phyloP scores from a whole-genome alignment of 1,140 invertebrate genomes.

The Antheraea pernyi region DNA sequence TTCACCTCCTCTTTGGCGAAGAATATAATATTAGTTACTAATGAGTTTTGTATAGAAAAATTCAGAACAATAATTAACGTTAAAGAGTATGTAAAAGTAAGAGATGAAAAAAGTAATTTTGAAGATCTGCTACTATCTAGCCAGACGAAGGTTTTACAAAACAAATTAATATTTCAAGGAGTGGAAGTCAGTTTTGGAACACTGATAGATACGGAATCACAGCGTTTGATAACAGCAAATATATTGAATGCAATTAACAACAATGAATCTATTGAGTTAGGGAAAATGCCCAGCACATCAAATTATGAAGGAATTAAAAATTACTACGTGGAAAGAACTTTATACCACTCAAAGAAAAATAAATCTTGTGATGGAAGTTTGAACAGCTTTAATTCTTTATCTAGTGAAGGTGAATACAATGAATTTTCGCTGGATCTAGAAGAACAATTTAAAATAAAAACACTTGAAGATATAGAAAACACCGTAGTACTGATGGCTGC shows the following conservation, averaged over 20 bases:
- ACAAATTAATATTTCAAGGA: conserved; percentile 15
- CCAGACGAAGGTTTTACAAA: conserved; percentile 8
- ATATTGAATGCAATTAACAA: conserved; percentile 10
- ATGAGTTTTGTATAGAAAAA: background rate
- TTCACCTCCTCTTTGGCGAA: background rate
- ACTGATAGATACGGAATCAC: conserved; percentile 5
- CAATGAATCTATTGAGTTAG: conserved; percentile 7
- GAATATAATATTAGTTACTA: conserved; percentile 3
- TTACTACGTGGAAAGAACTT: conserved; percentile 10
- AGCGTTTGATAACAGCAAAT: background rate
- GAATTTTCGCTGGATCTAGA: background rate
- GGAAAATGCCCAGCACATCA: background rate
- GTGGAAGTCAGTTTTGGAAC: conserved; percentile 5
- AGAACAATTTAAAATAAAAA: background rate
- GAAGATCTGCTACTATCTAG: conserved; percentile 5
- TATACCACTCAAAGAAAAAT: background rate
- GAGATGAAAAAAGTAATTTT: conserved; percentile 1
- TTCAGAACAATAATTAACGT: background rate
- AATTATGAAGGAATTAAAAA: conserved; percentile 23
- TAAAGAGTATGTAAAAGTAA: background rate
- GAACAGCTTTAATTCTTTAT: background rate
- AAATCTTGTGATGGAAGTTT: background rate
- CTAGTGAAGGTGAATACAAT: background rate
- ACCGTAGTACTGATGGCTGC: conserved; percentile 4
- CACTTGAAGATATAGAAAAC: conserved; percentile 5